Evolutionary conservation across 2,797 vertebrate species (phyloP).

Genomic region (Hydrolagus colliei): DNA sequence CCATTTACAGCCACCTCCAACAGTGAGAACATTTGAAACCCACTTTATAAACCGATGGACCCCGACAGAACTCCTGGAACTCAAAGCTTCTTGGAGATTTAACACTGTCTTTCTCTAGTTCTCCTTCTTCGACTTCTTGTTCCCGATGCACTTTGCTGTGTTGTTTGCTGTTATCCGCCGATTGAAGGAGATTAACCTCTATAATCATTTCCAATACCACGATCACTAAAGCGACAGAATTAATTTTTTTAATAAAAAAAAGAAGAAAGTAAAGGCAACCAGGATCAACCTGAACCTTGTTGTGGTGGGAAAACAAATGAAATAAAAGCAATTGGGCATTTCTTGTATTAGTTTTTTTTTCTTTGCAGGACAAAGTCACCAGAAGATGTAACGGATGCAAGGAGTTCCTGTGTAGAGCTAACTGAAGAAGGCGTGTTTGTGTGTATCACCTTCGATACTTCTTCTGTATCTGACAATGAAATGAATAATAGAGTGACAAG

Average conservation of each 20-base stretch:
- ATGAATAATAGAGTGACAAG: background rate
- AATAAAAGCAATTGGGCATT: background rate
- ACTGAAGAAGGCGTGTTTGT: background rate
- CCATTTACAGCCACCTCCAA: background rate
- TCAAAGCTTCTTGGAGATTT: background rate
- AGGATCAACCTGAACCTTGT: background rate
- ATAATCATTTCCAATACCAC: background rate
- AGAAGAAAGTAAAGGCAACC: background rate
- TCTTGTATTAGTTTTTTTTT: background rate
- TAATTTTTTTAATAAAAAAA: background rate
- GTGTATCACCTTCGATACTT: background rate
- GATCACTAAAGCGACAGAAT: background rate
- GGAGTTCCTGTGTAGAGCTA: background rate
- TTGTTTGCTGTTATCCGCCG: background rate
- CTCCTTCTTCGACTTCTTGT: background rate
- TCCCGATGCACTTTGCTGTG: background rate
- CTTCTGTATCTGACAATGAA: background rate
- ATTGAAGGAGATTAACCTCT: background rate
- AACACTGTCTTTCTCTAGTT: background rate
- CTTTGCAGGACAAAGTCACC: background rate
- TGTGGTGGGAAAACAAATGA: background rate
- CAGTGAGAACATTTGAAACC: background rate
- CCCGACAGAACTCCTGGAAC: too few relatives aligned
- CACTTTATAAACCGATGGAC: background rate
- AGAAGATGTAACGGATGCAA: background rate